phyloP scores from a whole-genome alignment of 2,797 vertebrate genomes.

The Catamblyrhynchus diadema region DNA sequence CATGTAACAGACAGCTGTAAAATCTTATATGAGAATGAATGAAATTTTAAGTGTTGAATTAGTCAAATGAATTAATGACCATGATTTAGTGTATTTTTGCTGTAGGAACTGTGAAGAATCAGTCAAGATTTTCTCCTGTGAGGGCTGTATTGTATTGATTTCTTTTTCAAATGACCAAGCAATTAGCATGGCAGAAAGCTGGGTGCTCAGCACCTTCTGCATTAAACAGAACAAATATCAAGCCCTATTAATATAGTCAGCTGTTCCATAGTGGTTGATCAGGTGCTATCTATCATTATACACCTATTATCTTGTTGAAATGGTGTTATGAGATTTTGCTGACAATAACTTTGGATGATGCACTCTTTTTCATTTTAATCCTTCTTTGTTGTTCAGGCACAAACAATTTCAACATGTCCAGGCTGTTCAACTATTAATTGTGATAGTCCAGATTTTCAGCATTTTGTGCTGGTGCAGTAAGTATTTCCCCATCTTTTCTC shows the following conservation, averaged over 20 bases:
- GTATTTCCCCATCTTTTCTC: background rate
- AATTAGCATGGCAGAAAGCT: slow-evolving; percentile 56
- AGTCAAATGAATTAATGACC: slow-evolving; percentile 22
- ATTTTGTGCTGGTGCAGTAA: background rate
- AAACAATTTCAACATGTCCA: background rate
- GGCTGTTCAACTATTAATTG: background rate
- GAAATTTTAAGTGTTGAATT: slow-evolving; percentile 40
- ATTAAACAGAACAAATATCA: slow-evolving; percentile 59
- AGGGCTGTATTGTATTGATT: slow-evolving; percentile 6
- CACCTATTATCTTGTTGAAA: slow-evolving; percentile 61
- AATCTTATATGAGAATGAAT: slow-evolving; percentile 17
- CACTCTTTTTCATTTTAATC: slow-evolving; percentile 3
- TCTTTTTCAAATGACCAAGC: slow-evolving; percentile 43
- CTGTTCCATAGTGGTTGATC: slow-evolving; percentile 36
- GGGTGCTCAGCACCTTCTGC: slow-evolving; percentile 49
- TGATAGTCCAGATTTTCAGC: background rate
- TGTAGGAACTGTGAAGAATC: slow-evolving; percentile 3
- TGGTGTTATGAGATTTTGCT: slow-evolving; percentile 60
- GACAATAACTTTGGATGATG: slow-evolving; percentile 22
- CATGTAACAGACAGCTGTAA: background rate
- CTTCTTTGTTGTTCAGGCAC: slow-evolving; percentile 8
- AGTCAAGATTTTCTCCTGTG: slow-evolving; percentile 30
- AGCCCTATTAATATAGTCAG: slow-evolving; percentile 60
- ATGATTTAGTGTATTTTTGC: slow-evolving; percentile 19
- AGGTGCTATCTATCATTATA: slow-evolving; percentile 54